phyloP scores from a whole-genome alignment of 2,888 invertebrate genomes.

The Hedya salicella region DNA sequence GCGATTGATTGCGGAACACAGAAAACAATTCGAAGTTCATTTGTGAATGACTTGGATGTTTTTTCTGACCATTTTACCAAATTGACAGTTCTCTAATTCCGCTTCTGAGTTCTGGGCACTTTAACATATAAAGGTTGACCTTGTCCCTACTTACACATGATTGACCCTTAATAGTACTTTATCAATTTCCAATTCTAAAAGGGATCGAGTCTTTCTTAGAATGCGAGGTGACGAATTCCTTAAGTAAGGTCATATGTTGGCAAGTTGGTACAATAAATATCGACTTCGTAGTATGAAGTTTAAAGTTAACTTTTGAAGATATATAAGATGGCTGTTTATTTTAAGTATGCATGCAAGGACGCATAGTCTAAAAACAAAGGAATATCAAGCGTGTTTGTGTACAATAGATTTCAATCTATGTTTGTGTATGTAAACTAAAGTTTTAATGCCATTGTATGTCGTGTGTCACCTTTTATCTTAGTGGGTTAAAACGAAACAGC shows the following conservation, averaged over 20 bases:
- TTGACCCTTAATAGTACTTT: slow-evolving; percentile 2
- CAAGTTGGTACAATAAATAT: not conserved
- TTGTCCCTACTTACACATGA: slow-evolving; percentile 12
- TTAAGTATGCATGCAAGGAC: not conserved
- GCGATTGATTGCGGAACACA: no score
- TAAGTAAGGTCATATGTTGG: not conserved
- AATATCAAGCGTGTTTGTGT: not conserved
- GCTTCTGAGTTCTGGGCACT: not conserved
- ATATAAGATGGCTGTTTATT: not conserved
- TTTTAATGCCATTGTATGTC: no score
- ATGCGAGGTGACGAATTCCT: not conserved
- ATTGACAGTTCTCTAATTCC: not conserved
- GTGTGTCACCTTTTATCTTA: no score
- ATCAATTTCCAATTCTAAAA: slow-evolving; percentile 9
- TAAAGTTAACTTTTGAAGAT: not conserved
- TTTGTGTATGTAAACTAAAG: not conserved
- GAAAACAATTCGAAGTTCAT: no score
- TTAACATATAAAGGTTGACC: not conserved
- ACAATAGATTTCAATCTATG: not conserved
- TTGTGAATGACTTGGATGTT: no score
- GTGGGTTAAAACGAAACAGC: no score
- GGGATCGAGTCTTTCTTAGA: slow-evolving; percentile 11
- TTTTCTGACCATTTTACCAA: no score
- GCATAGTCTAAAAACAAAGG: not conserved
- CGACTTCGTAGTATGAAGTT: not conserved